phyloP scores from a whole-genome alignment of 1,140 invertebrate species.

The Sesamia nonagrioides region DNA sequence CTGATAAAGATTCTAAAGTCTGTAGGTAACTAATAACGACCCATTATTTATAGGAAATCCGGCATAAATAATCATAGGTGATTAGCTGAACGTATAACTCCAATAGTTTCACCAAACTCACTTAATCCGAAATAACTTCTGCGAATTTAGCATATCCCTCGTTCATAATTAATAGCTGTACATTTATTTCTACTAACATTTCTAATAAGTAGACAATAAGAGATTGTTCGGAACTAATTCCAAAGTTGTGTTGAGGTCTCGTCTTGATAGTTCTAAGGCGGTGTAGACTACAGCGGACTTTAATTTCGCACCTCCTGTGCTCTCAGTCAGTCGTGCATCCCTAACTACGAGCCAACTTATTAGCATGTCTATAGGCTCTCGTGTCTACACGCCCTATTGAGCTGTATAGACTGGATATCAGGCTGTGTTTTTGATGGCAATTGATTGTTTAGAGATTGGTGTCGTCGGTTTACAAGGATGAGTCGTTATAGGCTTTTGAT shows the following conservation, averaged over 20 bases:
- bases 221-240: slow-evolving; percentile 59
- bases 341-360: slow-evolving; percentile 49
- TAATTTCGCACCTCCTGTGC: slow-evolving; percentile 55
- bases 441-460: slow-evolving; percentile 23
- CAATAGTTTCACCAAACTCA: slow-evolving; percentile 14
- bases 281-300: slow-evolving; percentile 54
- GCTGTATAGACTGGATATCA: slow-evolving; percentile 1
- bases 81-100: slow-evolving; percentile 13
- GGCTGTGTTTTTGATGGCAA: slow-evolving; percentile 15
- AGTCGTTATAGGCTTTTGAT: background rate
- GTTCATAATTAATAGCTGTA: slow-evolving; percentile 30
- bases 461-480: background rate
- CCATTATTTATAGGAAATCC: too few species aligned
- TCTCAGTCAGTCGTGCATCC: slow-evolving; percentile 40
- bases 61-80: slow-evolving; percentile 17
- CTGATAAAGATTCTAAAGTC: too few species aligned
- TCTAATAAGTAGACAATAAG: slow-evolving; percentile 47
- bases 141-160: slow-evolving; percentile 20
- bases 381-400: slow-evolving; percentile 39
- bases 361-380: slow-evolving; percentile 50
- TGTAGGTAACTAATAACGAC: too few species aligned
- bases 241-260: slow-evolving; percentile 53
- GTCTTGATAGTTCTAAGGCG: slow-evolving; percentile 49
- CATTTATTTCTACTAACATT: slow-evolving; percentile 38
- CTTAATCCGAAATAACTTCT: slow-evolving; percentile 31